These are phyloP conservation scores for Melanophora roralis DNA, from an alignment of 2,888 invertebrate species.

Conservation along the genomic window DNA sequence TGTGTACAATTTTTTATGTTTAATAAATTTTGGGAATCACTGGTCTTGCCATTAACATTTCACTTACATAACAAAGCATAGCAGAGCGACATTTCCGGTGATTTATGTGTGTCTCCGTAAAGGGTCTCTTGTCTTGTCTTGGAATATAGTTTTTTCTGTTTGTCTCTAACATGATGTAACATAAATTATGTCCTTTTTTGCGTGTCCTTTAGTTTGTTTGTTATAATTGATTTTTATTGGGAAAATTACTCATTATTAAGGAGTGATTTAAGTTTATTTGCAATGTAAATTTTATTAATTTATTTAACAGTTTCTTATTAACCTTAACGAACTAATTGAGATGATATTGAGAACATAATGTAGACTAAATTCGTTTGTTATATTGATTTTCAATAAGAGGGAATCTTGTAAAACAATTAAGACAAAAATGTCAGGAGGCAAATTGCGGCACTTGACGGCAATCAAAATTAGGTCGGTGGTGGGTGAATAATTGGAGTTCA, in stretches of 20 bases:
- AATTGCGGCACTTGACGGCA: no score
- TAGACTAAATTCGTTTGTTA: not conserved
- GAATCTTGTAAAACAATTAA: no score
- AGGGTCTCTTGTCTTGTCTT: slow-evolving; percentile 16
- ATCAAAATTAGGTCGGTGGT: no score
- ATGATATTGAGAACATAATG: not conserved
- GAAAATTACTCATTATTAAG: slow-evolving; percentile 52
- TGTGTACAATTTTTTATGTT: no score
- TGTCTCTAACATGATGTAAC: slow-evolving; percentile 39
- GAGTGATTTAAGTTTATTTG: slow-evolving; percentile 47
- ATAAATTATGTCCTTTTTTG: slow-evolving; percentile 27
- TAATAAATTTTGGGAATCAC: no score
- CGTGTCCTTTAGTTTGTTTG: not conserved
- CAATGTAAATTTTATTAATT: slow-evolving; percentile 61
- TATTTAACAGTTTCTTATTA: slow-evolving; percentile 29
- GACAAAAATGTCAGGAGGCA: no score
- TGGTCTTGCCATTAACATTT: not conserved
- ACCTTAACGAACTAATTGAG: not conserved
- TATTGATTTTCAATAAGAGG: no score
- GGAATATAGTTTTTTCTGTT: not conserved
- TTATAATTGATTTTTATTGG: slow-evolving; percentile 24
- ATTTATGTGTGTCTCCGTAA: slow-evolving; percentile 51
- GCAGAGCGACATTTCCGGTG: slow-evolving; percentile 50
- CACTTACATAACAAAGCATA: slow-evolving; percentile 8
- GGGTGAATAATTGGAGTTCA: no score